Evolutionary conservation across 2,888 invertebrate genomes (phyloP), one percentile per base, ranked within the genome.

Genomic region (Hemaris fuciformis): DNA sequence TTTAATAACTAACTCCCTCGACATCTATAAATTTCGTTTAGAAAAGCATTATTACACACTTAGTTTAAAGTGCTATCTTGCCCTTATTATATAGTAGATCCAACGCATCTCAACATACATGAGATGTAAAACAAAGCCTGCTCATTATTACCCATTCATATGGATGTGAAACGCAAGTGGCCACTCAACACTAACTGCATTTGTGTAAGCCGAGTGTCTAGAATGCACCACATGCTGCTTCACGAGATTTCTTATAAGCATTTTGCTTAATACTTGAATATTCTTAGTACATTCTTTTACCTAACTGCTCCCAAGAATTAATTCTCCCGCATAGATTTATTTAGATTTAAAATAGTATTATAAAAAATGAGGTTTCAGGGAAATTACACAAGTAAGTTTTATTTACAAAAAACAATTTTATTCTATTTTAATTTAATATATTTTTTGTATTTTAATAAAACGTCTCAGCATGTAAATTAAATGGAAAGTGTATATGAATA

Each of bases 121-220:
- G 23, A 20, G 23, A 23, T 20, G n/a, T 57, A 8, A 41, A 22
- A 57, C 57, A 57, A 53, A 27, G 53, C 53, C 18, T 20, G 53
- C 53, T 31, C 38, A 57, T 57, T 57, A 57, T 57, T 38, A 38
- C 22, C 57, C 57, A 31, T 38, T 57, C 57, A 57, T 34, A 31
- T 13, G 34, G 22, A 57, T 57, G 53, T 53, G 23, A 57, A 38
- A 57, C 43, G 31, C 56, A 59, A 81, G 77, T 76, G 77, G 77
- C 72, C 74, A 76, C 79, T 84, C 73, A 68, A 69, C 68, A 67
- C 70, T 80, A 80, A 83, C 83, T 80, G 81, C 81, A 78, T 73
- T 59, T 60, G 48, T 77, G 80, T 81, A 76, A 82, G 74, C 73
- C 69, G 73, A 76, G 38, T 38, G 18, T n/a, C n/a, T n/a, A n/a